phyloP scores from a whole-genome alignment of 1,140 invertebrate species.

The Spodoptera frugiperda region DNA sequence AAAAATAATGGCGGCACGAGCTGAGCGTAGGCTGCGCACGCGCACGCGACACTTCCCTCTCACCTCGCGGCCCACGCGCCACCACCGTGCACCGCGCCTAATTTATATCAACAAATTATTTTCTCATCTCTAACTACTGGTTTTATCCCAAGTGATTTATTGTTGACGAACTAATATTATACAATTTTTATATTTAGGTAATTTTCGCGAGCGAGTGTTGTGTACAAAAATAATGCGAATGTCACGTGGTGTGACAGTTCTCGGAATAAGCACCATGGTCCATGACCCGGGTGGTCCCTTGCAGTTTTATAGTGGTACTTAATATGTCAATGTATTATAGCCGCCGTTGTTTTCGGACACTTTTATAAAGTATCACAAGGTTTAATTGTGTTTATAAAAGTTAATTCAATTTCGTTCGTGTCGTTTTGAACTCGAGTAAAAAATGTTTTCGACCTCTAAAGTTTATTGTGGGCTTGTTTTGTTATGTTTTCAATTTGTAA shows the following conservation, averaged over 20 bases:
- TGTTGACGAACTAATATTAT: slow-evolving; percentile 53
- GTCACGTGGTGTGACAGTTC: slow-evolving; percentile 60
- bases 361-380: slow-evolving; percentile 47
- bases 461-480: slow-evolving; percentile 11
- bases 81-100: slow-evolving; percentile 61
- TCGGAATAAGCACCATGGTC: slow-evolving; percentile 55
- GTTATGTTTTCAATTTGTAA: neutral
- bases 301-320: slow-evolving; percentile 69
- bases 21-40: slow-evolving; percentile 77
- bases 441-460: slow-evolving; percentile 27
- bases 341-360: slow-evolving; percentile 51
- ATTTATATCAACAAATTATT: slow-evolving; percentile 83
- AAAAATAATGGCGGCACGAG: slow-evolving; percentile 71
- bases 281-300: slow-evolving; percentile 67
- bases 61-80: slow-evolving; percentile 68
- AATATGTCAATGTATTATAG: slow-evolving; percentile 59
- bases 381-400: slow-evolving; percentile 49
- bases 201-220: slow-evolving; percentile 43
- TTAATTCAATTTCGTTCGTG: slow-evolving; percentile 22
- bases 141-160: slow-evolving; percentile 70
- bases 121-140: slow-evolving; percentile 80
- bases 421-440: slow-evolving; percentile 23
- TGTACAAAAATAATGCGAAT: slow-evolving; percentile 62
- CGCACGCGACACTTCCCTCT: slow-evolving; percentile 77
- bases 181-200: slow-evolving; percentile 43